phyloP scores from a whole-genome alignment of 2,797 vertebrate species.

The Dryobates pubescens region DNA sequence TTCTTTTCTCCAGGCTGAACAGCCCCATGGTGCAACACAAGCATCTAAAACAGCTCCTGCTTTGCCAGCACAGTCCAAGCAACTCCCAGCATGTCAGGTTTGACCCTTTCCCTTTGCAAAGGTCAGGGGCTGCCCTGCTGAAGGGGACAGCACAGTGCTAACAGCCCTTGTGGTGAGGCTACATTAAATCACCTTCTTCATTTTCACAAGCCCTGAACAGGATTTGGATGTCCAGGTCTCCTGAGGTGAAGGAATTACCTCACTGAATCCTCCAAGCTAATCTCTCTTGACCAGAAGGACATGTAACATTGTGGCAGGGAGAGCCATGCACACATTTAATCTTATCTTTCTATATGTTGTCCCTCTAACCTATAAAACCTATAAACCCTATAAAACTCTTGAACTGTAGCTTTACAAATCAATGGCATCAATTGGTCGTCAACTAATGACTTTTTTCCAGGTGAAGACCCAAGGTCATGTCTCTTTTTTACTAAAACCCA shows the following conservation, averaged over 20 bases:
- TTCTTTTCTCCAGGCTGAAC: too few species aligned
- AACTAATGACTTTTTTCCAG: not conserved
- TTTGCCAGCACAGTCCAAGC: not conserved
- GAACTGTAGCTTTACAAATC: not conserved
- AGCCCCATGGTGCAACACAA: not conserved
- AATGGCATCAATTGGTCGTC: not conserved
- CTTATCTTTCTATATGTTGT: not conserved
- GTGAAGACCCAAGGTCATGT: not conserved
- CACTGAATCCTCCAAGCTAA: conserved; percentile 24
- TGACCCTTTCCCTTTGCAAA: not conserved
- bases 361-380: not conserved
- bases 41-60: not conserved
- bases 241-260: conserved; percentile 46
- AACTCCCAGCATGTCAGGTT: not conserved
- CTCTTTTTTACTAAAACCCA: not conserved
- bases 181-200: not conserved
- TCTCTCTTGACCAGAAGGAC: conserved; percentile 31
- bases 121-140: not conserved
- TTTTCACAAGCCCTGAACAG: not conserved
- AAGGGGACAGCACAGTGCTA: not conserved
- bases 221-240: conserved; percentile 1
- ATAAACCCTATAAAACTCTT: too few species aligned
- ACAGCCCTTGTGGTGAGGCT: not conserved
- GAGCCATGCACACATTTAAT: not conserved
- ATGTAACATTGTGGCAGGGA: not conserved